phyloP scores from a whole-genome alignment of 53 echinoderm and acorn worm genomes.

The Henricia sp. region DNA sequence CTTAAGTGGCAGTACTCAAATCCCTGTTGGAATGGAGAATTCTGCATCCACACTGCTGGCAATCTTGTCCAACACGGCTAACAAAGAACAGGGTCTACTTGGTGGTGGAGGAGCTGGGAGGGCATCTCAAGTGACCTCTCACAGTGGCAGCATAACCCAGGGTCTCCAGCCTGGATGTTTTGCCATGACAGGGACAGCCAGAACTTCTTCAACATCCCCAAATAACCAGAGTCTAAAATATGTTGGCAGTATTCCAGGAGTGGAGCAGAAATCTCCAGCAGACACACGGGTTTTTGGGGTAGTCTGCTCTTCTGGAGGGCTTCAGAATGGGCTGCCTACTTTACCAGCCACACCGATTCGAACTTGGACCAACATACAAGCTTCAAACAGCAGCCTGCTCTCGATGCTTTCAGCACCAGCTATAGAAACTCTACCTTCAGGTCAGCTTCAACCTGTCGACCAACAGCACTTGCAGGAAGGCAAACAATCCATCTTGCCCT shows the following conservation, averaged over 20 bases:
- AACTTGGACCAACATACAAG: neutral
- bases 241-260: neutral
- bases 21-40: neutral
- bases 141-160: conserved; percentile 4
- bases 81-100: conserved; percentile 27
- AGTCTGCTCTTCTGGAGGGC: neutral
- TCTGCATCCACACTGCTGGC: conserved; percentile 47
- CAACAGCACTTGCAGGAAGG: conserved; percentile 1
- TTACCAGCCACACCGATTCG: neutral
- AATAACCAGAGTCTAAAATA: conserved; percentile 4
- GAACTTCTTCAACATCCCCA: neutral
- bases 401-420: conserved; percentile 33
- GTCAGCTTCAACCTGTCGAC: neutral
- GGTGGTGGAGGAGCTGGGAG: conserved; percentile 4
- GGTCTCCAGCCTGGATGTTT: conserved; percentile 1
- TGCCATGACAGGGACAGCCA: neutral
- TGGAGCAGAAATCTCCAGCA: neutral
- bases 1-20: neutral
- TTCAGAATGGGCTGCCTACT: neutral
- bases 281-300: neutral
- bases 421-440: neutral
- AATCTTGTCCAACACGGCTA: conserved; percentile 50
- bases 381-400: conserved; percentile 6
- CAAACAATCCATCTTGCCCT: neutral
- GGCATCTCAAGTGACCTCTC: neutral